Conservation (phyloP, 2,888 invertebrate genomes). For the Agonopterix alstromeriana region DNA sequence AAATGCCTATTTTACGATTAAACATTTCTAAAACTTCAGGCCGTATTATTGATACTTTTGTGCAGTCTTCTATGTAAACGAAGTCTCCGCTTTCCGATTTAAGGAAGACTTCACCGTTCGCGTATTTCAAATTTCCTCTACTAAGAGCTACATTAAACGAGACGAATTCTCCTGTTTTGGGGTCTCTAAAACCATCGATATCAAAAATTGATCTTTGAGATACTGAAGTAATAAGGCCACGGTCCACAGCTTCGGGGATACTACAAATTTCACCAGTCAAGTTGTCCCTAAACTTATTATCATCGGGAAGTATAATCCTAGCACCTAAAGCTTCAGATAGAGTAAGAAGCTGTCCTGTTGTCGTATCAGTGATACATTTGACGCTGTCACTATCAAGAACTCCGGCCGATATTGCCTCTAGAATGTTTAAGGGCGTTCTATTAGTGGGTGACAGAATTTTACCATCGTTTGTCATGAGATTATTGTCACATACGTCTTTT, state of each 20-base stretch:
- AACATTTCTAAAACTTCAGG: conserved; percentile 93
- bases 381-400: conserved; percentile 89
- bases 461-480: conserved; percentile 85
- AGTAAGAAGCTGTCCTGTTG: conserved; percentile 86
- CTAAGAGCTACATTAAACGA: conserved; percentile 89
- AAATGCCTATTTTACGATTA: conserved; percentile 87
- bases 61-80: conserved; percentile 87
- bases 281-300: conserved; percentile 85
- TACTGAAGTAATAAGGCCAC: conserved; percentile 92
- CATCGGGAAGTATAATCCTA: conserved; percentile 84
- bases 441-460: conserved; percentile 89
- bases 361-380: conserved; percentile 90
- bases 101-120: conserved; percentile 83
- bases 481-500: conserved; percentile 89
- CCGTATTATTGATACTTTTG: conserved; percentile 85
- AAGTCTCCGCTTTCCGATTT: conserved; percentile 85
- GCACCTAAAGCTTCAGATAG: conserved; percentile 89
- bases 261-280: conserved; percentile 83
- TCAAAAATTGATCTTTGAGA: conserved; percentile 93
- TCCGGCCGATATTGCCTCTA: conserved; percentile 91
- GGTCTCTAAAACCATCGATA: conserved; percentile 93
- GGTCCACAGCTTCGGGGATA: conserved; percentile 91
- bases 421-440: conserved; percentile 83
- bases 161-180: conserved; percentile 86
- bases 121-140: conserved; percentile 85